Evolutionary conservation across 2,113 vertebrate species (phyloP).

Genomic region (Mormyrus iriodes): DNA sequence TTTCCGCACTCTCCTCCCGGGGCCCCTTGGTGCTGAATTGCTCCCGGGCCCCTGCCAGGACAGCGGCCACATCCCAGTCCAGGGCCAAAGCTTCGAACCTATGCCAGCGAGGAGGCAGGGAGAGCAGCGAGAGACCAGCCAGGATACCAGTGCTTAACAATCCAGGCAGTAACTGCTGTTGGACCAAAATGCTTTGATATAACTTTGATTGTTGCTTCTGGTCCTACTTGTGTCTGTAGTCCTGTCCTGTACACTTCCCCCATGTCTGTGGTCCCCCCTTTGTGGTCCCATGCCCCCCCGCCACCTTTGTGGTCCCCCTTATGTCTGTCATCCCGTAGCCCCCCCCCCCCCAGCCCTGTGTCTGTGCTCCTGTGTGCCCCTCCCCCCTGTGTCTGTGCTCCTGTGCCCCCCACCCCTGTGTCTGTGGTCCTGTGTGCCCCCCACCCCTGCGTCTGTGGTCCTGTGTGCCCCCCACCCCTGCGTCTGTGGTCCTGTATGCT

Average conservation of each 20-base stretch:
- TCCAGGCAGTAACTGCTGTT: neutral
- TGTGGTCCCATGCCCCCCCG: neutral
- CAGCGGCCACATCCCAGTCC: constrained; percentile 55
- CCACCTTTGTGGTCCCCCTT: no score
- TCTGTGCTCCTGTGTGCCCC: neutral
- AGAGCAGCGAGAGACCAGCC: neutral
- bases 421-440: neutral
- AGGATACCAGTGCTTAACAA: neutral
- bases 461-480: neutral
- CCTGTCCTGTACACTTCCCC: neutral
- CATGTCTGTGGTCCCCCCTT: neutral
- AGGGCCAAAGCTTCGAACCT: constrained; percentile 40
- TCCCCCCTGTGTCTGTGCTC: neutral
- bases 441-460: constrained; percentile 32
- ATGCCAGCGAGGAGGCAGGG: neutral
- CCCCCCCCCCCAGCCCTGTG: neutral
- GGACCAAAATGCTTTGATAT: neutral
- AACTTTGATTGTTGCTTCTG: neutral
- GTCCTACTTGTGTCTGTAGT: neutral
- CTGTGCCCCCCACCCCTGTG: neutral
- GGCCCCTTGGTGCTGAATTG: constrained; percentile 61
- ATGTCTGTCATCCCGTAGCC: neutral
- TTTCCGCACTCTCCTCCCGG: constrained; percentile 60
- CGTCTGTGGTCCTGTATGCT: neutral
- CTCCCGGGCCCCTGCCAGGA: constrained; percentile 56